These are phyloP conservation scores for Podilymbus podiceps DNA, from an alignment of 2,113 vertebrate genomes.

Conservation along the genomic window DNA sequence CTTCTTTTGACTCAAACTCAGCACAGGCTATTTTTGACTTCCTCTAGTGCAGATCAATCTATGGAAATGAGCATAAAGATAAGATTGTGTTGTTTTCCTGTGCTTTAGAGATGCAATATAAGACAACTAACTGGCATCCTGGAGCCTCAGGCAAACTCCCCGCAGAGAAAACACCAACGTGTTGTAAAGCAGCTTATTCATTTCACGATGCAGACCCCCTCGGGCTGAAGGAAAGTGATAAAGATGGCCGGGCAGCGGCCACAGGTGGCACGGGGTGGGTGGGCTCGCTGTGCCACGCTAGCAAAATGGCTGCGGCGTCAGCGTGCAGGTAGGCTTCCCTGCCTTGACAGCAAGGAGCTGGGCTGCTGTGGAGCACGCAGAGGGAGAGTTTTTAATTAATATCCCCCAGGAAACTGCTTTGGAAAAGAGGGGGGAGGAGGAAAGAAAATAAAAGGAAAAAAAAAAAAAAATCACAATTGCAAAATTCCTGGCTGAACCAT, in stretches of 20 bases:
- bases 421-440: background rate
- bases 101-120: background rate
- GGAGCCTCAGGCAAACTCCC: background rate
- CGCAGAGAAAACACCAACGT: background rate
- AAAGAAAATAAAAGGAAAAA: too few relatives aligned
- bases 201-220: background rate
- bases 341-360: background rate
- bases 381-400: background rate
- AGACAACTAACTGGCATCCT: background rate
- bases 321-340: background rate
- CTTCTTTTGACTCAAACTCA: background rate
- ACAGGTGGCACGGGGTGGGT: background rate
- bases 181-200: background rate
- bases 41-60: background rate
- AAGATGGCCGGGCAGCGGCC: fast-evolving
- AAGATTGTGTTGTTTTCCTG: background rate
- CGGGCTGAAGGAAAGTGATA: background rate
- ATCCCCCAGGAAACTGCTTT: background rate
- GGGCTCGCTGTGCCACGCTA: background rate
- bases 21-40: background rate
- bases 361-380: background rate
- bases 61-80: background rate
- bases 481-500: constrained; percentile 16
- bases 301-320: background rate
- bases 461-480: background rate